A percentile compares a stretch with the other conserved stretches of the same genome.
Conservation (phyloP, 1,140 invertebrate genomes). For the Ceratosolen solmsi region DNA sequence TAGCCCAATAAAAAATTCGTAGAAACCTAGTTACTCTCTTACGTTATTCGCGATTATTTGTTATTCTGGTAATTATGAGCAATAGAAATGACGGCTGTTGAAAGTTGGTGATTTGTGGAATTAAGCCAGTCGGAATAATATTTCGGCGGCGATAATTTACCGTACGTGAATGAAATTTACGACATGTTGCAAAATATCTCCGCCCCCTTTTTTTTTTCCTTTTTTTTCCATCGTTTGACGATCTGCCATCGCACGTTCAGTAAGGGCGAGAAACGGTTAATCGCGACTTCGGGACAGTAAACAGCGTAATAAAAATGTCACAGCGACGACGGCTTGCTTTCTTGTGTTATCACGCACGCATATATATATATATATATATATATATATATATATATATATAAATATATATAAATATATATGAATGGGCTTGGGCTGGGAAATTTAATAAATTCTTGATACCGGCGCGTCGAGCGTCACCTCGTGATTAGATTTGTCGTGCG, state of each 20-base stretch:
- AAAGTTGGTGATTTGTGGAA: background rate
- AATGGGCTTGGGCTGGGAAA: background rate
- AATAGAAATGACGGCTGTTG: background rate
- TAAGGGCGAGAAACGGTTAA: conserved; percentile 27
- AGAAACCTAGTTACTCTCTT: too few relatives aligned
- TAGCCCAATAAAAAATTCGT: too few relatives aligned
- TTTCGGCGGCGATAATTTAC: background rate
- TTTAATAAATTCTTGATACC: conserved; percentile 25
- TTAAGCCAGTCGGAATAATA: background rate
- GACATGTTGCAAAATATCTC: conserved; percentile 7
- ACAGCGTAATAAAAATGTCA: conserved; percentile 40
- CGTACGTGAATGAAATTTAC: background rate
- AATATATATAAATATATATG: background rate
- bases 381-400: background rate
- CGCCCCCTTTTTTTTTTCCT: conserved; percentile 14
- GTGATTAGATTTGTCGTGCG: conserved; percentile 7
- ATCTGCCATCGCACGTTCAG: background rate
- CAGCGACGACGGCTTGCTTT: background rate
- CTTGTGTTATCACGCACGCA: background rate
- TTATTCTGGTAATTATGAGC: background rate
- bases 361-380: background rate
- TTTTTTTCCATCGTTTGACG: background rate
- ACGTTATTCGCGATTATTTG: too few relatives aligned
- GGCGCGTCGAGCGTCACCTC: background rate
- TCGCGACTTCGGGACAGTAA: conserved; percentile 30